Conservation (phyloP, 2,113 vertebrate species). For the Andinoacara biseriatus region DNA sequence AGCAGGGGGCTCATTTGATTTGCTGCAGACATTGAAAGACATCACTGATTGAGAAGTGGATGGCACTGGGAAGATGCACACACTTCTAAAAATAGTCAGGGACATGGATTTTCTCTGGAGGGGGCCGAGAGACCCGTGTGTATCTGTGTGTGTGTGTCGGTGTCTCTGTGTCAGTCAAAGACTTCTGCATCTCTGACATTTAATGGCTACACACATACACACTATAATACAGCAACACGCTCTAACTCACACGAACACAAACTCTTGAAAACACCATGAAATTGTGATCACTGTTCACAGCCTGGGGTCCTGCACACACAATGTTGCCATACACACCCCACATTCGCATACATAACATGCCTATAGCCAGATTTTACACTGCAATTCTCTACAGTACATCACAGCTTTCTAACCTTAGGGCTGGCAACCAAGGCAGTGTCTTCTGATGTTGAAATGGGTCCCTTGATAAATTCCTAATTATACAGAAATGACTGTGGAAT, state of each 20-base stretch:
- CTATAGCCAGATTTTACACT: conserved; percentile 31
- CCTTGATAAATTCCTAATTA: conserved; percentile 68
- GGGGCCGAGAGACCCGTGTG: conserved; percentile 12
- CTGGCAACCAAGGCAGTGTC: conserved; percentile 43
- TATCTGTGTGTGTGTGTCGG: neutral
- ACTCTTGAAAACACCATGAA: conserved; percentile 50
- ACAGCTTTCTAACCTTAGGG: conserved; percentile 36
- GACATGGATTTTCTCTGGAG: conserved; percentile 56
- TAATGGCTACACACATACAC: conserved; percentile 4
- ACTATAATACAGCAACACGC: neutral
- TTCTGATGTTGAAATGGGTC: conserved; percentile 57
- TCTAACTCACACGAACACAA: conserved; percentile 29
- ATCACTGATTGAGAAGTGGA: conserved; percentile 53
- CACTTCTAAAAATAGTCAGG: conserved; percentile 66
- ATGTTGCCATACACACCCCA: neutral
- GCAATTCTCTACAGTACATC: conserved; percentile 41
- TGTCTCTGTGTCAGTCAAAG: neutral
- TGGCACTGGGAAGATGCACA: conserved; percentile 42
- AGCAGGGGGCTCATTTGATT: conserved; percentile 23
- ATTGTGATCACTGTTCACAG: conserved; percentile 49
- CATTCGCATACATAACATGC: conserved; percentile 34
- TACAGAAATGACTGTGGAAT: conserved; percentile 55
- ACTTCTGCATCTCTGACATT: conserved; percentile 30
- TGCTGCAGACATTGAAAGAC: conserved; percentile 32
- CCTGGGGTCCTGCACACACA: conserved; percentile 43